Conservation (phyloP, 2,113 vertebrate genomes). For the Astatoreochromis straeleni region DNA sequence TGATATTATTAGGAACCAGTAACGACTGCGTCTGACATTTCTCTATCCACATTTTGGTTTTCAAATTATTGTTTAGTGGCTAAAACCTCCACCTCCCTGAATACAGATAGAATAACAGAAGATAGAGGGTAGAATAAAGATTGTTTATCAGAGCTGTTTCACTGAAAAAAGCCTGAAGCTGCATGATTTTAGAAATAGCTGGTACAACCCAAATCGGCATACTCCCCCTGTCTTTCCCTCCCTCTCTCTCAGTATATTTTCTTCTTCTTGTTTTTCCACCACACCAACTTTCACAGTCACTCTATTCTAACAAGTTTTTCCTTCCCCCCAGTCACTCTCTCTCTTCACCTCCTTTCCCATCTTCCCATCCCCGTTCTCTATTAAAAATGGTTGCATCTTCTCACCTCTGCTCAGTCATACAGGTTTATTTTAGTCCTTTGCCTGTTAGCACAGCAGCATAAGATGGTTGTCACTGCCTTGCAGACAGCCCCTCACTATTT, state of each 20-base stretch:
- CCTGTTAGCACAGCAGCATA: conserved; percentile 19
- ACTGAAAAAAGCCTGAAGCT: background rate
- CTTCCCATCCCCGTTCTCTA: background rate
- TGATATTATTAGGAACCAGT: background rate
- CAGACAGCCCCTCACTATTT: background rate
- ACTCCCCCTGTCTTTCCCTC: background rate
- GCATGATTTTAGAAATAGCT: background rate
- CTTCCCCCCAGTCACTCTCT: background rate
- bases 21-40: background rate
- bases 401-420: conserved; percentile 29
- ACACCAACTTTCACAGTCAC: background rate
- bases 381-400: conserved; percentile 17
- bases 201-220: background rate
- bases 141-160: background rate
- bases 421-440: conserved; percentile 48
- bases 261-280: background rate
- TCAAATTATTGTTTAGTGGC: background rate
- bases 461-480: background rate
- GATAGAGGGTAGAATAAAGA: background rate
- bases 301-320: background rate
- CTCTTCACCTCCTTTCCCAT: background rate
- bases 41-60: background rate
- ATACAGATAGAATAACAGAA: background rate
- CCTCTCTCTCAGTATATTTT: background rate
- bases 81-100: background rate